A percentile compares a stretch with the other conserved stretches of the same genome.
These are phyloP conservation scores for Arenaria interpres DNA, from an alignment of 2,113 vertebrate genomes.

Conservation along the genomic window DNA sequence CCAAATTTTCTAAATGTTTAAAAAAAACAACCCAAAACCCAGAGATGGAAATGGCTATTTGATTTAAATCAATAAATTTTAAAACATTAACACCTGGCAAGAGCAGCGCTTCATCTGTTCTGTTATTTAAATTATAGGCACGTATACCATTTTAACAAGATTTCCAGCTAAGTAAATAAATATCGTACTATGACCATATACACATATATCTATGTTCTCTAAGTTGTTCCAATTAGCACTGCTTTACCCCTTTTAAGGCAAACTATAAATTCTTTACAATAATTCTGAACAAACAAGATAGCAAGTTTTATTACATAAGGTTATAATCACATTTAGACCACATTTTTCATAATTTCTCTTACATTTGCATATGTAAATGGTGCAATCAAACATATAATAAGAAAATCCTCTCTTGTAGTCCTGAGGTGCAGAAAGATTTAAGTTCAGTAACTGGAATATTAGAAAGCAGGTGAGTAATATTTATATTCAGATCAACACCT, in stretches of 20 bases:
- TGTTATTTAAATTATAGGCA: conserved; percentile 20
- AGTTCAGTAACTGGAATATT: neutral
- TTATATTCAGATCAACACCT: neutral
- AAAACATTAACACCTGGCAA: neutral
- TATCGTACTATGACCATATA: neutral
- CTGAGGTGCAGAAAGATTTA: neutral
- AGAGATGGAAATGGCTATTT: neutral
- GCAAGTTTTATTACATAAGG: neutral
- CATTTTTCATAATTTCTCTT: neutral
- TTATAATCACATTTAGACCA: neutral
- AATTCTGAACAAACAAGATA: neutral
- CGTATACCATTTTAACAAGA: conserved; percentile 12
- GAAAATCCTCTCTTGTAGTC: neutral
- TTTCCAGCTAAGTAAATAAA: conserved; percentile 28
- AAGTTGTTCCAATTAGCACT: neutral
- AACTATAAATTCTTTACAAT: neutral
- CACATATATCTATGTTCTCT: neutral
- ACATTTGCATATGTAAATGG: neutral
- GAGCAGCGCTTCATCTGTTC: conserved; percentile 11
- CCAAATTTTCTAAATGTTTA: neutral
- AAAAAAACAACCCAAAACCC: neutral
- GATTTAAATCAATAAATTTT: neutral
- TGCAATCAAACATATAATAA: neutral
- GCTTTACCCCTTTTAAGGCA: neutral
- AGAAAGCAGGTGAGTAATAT: neutral